A percentile compares a stretch with the other conserved stretches of the same genome.
These are phyloP conservation scores for Omphaloscelis lunosa DNA, from an alignment of 2,888 invertebrate species.

Conservation along the genomic window DNA sequence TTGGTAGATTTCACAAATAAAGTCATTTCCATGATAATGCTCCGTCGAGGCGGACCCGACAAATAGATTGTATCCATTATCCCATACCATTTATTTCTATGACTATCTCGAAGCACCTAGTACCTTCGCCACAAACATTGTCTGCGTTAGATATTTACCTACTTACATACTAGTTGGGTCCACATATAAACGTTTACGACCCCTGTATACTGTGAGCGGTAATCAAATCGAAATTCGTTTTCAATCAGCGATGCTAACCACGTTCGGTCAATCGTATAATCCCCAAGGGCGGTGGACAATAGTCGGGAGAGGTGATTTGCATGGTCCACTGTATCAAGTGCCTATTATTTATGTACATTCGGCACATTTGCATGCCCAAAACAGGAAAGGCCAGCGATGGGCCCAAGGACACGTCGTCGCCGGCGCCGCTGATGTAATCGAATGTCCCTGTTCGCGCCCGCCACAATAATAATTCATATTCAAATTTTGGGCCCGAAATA, in stretches of 20 bases:
- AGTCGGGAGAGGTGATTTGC: conserved; percentile 86
- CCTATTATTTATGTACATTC: conserved; percentile 80
- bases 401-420: conserved; percentile 77
- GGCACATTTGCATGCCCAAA: conserved; percentile 88
- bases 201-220: conserved; percentile 73
- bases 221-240: conserved; percentile 83
- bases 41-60: conserved; percentile 66
- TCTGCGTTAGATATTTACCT: conserved; percentile 57
- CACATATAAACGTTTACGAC: conserved; percentile 73
- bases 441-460: conserved; percentile 73
- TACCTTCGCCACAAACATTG: conserved; percentile 55
- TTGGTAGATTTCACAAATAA: conserved; percentile 71
- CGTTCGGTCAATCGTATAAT: conserved; percentile 83
- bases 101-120: conserved; percentile 66
- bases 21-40: conserved; percentile 73
- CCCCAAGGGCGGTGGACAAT: conserved; percentile 88
- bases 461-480: conserved; percentile 83
- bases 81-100: conserved; percentile 70
- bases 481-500: conserved; percentile 82
- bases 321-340: conserved; percentile 79
- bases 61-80: conserved; percentile 72
- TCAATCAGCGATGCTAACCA: conserved; percentile 83
- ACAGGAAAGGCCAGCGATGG: conserved; percentile 74
- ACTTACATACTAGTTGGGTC: conserved; percentile 59
- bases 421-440: conserved; percentile 87